Evolutionary conservation across 2,113 vertebrate genomes (phyloP), one percentile per base, ranked within the genome.

Genomic region (Toxotes jaculatrix): DNA sequence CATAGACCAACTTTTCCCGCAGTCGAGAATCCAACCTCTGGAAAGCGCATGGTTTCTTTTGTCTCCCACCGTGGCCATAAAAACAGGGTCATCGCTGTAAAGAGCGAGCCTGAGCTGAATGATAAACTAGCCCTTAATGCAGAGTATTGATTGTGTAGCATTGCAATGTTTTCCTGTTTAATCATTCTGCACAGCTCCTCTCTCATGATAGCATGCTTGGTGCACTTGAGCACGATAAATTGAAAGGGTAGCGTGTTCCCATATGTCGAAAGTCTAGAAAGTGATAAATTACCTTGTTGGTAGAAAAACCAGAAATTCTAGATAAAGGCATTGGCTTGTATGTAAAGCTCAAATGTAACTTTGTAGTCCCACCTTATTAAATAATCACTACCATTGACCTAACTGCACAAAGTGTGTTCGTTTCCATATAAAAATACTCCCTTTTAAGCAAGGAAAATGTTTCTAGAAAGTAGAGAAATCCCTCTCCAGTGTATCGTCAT

Each of bases 91-190:
- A 27, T 67, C 4, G 10, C 66, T 84, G 71, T 66, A 64, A 67
- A 80, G 59, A 76, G 61, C 21, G 57, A 71, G 76, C 71, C 68
- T 84, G 87, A 80, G 47, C 64, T 78, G 83, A 89, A 86, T 84
- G 45, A 47, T 74, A 74, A 82, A 75, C 42, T 13, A 19, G 27
- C 55, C 49, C 40, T 77, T 74, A 72, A 72, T 83, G 59, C 71
- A 72, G 56, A 72, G 27, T 63, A 65, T 79, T 70, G 77, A 77
- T 74, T 74, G 71, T 76, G 19, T 65, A 61, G 43, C 55, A 82
- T 55, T 69, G 80, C 27, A 7, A 31, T 65, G 69, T 84, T 88
- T 82, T 86, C 68, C 47, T 32, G 11, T 77, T 60, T 67, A 70
- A 77, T 71, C 63, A 71, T 21, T 43, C 31, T 19, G 2, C 27